phyloP scores from a whole-genome alignment of 2,797 vertebrate species.

The Protonibea diacanthus region DNA sequence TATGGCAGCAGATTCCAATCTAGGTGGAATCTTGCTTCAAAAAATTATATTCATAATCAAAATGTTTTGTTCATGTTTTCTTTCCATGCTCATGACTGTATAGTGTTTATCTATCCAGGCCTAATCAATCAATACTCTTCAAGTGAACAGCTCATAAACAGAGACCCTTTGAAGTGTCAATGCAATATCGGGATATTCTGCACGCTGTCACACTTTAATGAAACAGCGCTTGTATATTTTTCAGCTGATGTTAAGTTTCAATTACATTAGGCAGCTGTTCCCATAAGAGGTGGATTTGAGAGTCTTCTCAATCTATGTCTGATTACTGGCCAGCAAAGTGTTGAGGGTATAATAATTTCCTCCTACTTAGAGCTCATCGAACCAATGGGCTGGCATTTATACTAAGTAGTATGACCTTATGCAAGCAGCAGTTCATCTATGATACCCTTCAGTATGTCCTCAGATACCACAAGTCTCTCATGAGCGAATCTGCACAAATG shows the following conservation, averaged over 20 bases:
- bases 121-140: not conserved
- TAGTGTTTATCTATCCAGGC: not conserved
- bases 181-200: not conserved
- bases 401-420: conserved; percentile 32
- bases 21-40: not conserved
- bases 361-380: conserved; percentile 29
- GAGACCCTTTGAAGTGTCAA: not conserved
- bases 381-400: conserved; percentile 26
- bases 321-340: conserved; percentile 13
- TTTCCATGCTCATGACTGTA: not conserved
- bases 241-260: conserved; percentile 32
- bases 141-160: not conserved
- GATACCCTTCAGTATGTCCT: conserved; percentile 5
- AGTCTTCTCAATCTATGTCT: conserved; percentile 28
- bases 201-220: conserved; percentile 18
- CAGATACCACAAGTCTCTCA: conserved; percentile 14
- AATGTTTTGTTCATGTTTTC: not conserved
- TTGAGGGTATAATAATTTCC: conserved; percentile 22
- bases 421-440: conserved; percentile 20
- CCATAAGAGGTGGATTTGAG: conserved; percentile 10
- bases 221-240: conserved; percentile 16
- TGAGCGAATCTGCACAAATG: conserved; percentile 15
- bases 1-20: not conserved
- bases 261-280: conserved; percentile 14
- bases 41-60: not conserved